These are phyloP conservation scores for Heliconius melpomene DNA, from an alignment of 1,140 invertebrate species.

Conservation along the genomic window DNA sequence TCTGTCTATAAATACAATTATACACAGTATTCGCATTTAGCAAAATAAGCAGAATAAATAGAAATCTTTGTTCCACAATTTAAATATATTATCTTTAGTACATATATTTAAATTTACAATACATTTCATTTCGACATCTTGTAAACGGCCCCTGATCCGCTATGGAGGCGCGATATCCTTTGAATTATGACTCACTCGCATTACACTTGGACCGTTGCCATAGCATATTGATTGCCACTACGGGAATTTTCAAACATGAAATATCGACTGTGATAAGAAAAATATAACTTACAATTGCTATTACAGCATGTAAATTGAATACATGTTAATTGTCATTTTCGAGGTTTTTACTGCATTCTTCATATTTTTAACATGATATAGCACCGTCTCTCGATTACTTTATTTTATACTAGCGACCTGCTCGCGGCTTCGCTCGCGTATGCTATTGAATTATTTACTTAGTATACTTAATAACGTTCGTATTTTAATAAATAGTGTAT, in stretches of 20 bases:
- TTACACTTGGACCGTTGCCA: slow-evolving; percentile 60
- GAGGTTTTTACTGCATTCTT: background rate
- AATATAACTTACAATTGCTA: slow-evolving; percentile 36
- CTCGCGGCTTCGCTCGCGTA: no score
- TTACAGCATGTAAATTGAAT: slow-evolving; percentile 39
- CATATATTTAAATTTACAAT: no score
- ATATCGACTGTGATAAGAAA: slow-evolving; percentile 44
- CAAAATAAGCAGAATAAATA: no score
- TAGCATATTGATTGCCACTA: slow-evolving; percentile 66
- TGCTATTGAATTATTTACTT: no score
- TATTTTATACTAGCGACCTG: no score
- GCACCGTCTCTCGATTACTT: no score
- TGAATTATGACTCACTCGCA: slow-evolving; percentile 59
- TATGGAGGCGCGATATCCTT: slow-evolving; percentile 54
- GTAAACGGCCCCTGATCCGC: slow-evolving; percentile 30
- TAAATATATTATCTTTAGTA: no score
- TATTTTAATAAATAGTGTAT: no score
- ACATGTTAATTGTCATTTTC: slow-evolving; percentile 14
- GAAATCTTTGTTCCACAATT: no score
- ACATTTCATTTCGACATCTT: slow-evolving; percentile 18
- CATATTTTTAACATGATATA: background rate
- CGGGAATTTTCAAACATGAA: slow-evolving; percentile 61
- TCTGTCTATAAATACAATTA: no score
- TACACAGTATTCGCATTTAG: no score
- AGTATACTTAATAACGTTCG: no score